phyloP scores from a whole-genome alignment of 2,797 vertebrate species.

The Euphonia xanthogaster region DNA sequence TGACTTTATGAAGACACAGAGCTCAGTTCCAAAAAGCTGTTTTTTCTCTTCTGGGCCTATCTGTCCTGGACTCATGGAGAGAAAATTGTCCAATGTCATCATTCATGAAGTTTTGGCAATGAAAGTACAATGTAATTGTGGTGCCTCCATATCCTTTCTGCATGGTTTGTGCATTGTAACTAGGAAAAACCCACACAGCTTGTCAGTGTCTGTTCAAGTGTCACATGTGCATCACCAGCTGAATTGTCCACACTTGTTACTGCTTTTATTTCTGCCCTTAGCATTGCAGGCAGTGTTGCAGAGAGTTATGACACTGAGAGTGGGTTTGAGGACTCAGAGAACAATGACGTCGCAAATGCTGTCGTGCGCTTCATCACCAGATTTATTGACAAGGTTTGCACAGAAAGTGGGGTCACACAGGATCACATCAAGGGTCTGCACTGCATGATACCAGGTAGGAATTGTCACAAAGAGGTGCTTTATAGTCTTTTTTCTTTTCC shows the following conservation, averaged over 20 bases:
- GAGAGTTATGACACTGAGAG: slow-evolving; percentile 99
- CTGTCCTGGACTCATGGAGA: background rate
- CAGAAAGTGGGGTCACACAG: slow-evolving; percentile 96
- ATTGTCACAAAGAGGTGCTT: background rate
- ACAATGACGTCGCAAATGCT: slow-evolving; percentile 90
- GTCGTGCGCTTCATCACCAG: slow-evolving; percentile 92
- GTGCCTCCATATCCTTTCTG: background rate
- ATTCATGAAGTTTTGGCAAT: background rate
- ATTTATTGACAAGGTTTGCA: slow-evolving; percentile 98
- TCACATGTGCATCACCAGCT: background rate
- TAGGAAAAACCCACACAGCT: fast-evolving
- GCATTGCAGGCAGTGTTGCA: slow-evolving; percentile 96
- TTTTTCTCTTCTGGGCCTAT: background rate
- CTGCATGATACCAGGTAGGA: slow-evolving; percentile 96
- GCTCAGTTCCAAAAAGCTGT: background rate
- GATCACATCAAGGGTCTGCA: slow-evolving; percentile 98
- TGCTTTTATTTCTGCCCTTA: slow-evolving; percentile 62
- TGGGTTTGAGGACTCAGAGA: slow-evolving; percentile 96
- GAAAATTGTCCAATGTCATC: background rate
- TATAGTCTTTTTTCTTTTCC: background rate
- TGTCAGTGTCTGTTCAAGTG: background rate
- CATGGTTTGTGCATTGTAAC: background rate
- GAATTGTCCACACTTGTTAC: background rate
- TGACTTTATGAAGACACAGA: background rate
- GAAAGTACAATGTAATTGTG: background rate